Percentiles rank a stretch among this genome's conserved stretches.
Conservation (phyloP, 2,113 vertebrate genomes). For the Scortum barcoo region DNA sequence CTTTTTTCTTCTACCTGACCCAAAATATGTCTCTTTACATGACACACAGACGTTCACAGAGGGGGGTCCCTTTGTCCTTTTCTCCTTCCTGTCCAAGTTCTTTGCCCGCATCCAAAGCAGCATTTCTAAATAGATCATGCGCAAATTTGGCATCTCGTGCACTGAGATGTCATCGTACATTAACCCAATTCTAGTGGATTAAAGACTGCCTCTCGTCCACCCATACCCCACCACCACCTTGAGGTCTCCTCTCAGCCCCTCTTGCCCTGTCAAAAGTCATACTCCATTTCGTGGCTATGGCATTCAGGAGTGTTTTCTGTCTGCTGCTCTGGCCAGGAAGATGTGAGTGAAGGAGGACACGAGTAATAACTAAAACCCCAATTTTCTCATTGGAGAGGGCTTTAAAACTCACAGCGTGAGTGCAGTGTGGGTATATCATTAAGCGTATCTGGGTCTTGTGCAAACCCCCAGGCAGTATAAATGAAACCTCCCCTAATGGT, state of each 20-base stretch:
- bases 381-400: conserved; percentile 57
- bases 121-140: conserved; percentile 42
- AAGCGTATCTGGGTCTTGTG: conserved; percentile 70
- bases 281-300: conserved; percentile 63
- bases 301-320: conserved; percentile 32
- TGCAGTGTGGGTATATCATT: conserved; percentile 68
- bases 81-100: conserved; percentile 29
- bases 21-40: conserved; percentile 27
- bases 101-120: conserved; percentile 52
- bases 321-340: conserved; percentile 29
- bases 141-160: conserved; percentile 59
- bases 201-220: conserved; percentile 43
- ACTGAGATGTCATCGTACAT: conserved; percentile 68
- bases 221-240: conserved; percentile 27
- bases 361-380: conserved; percentile 70
- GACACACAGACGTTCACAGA: conserved; percentile 36
- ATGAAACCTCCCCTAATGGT: conserved; percentile 77
- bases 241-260: conserved; percentile 45
- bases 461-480: conserved; percentile 71
- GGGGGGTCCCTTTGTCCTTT: conserved; percentile 33
- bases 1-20: conserved; percentile 1
- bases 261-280: conserved; percentile 60
- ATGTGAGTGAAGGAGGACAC: conserved; percentile 58
- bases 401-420: conserved; percentile 73
- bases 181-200: conserved; percentile 66